Conservation (phyloP, 2,113 vertebrate genomes). For the Isichthys henryi region DNA sequence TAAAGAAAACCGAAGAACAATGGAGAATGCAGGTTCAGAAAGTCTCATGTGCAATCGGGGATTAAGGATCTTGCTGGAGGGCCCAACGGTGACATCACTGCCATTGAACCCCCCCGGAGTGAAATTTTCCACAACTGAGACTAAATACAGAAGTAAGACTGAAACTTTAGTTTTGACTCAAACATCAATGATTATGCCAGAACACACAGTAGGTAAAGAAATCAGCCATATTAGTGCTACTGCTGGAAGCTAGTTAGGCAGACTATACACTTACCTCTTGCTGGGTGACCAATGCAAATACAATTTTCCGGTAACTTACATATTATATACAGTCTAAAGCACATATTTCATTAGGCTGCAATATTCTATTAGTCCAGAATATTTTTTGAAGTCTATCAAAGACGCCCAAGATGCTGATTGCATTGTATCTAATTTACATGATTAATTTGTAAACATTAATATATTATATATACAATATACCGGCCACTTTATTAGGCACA, state of each 20-base stretch:
- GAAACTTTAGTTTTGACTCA: slow-evolving; percentile 17
- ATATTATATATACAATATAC: too few species aligned
- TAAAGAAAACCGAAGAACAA: neutral
- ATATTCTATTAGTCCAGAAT: neutral
- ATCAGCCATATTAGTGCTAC: neutral
- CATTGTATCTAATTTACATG: neutral
- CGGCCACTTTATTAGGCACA: too few species aligned
- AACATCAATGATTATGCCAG: slow-evolving; percentile 24
- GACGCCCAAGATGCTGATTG: neutral
- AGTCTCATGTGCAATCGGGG: neutral
- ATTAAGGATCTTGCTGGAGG: neutral
- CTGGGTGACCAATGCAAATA: neutral
- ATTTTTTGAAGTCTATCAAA: neutral
- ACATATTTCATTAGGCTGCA: neutral
- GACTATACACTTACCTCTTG: neutral
- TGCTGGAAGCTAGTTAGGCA: neutral
- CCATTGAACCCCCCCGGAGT: neutral
- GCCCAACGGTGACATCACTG: neutral
- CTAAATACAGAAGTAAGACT: neutral
- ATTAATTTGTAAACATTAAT: neutral
- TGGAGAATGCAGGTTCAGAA: neutral
- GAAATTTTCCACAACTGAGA: neutral
- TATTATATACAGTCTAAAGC: neutral
- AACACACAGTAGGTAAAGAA: slow-evolving; percentile 1
- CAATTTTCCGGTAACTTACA: neutral